Percentiles rank a stretch among this genome's conserved stretches.
Evolutionary conservation across 2,113 vertebrate genomes (phyloP).

Genomic region (Corydoras sp.): DNA sequence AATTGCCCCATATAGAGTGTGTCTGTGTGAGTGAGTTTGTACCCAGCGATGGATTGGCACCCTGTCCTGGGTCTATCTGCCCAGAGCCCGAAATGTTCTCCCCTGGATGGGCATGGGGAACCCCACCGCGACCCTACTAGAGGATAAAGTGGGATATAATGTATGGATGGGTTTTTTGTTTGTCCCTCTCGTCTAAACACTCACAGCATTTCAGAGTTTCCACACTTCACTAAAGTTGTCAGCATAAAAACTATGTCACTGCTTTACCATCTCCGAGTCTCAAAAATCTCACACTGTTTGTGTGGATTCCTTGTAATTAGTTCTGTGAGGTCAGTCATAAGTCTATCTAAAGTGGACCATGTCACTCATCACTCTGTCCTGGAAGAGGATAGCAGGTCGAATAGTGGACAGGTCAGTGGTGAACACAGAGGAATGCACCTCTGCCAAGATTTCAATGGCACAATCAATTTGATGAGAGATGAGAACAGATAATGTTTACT

Average conservation of each 20-base stretch:
- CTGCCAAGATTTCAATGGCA: slow-evolving; percentile 32
- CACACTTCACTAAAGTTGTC: slow-evolving; percentile 5
- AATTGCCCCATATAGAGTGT: too few relatives aligned
- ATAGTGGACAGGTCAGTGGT: slow-evolving; percentile 21
- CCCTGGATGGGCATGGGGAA: too few relatives aligned
- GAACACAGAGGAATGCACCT: slow-evolving; percentile 28
- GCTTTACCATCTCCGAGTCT: neutral
- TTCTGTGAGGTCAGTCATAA: neutral
- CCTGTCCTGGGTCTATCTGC: too few relatives aligned
- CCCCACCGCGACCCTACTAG: too few relatives aligned
- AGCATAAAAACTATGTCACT: neutral
- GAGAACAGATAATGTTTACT: neutral
- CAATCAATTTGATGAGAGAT: slow-evolving; percentile 21
- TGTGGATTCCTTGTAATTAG: neutral
- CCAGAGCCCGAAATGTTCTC: too few relatives aligned
- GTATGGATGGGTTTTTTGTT: neutral
- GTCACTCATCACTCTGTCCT: slow-evolving; percentile 22
- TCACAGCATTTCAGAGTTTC: neutral
- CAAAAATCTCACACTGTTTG: neutral
- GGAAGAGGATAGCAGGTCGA: slow-evolving; percentile 7
- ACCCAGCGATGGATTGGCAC: too few relatives aligned
- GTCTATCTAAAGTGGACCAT: slow-evolving; percentile 10
- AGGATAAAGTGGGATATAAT: too few relatives aligned
- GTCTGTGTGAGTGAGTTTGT: too few relatives aligned
- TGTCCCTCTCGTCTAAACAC: neutral